Evolutionary conservation across 2,888 invertebrate genomes (phyloP), one percentile per base, ranked within the genome.

Genomic region (Netelia melanura): DNA sequence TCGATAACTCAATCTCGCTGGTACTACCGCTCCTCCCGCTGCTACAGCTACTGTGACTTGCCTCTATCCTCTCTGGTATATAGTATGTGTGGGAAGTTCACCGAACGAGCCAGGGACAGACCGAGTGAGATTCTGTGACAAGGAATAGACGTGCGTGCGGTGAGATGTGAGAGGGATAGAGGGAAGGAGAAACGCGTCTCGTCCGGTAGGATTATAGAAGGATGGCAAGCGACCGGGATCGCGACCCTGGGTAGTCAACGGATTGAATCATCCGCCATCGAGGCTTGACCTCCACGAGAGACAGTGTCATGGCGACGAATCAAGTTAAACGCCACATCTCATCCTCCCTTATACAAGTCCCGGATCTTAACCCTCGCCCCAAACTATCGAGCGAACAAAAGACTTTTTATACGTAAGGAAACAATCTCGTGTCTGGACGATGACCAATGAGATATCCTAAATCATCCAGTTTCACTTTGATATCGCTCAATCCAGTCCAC

Each of bases 211-310:
- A 85, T 87, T 87, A 86, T 76, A 81, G 88, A 86, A 89, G 90
- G 88, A 87, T 87, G 84, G 30, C 77, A 86, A 88, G 88, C 88
- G 86, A 68, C 85, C 72, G 78, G 87, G 87, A 83, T 87, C 83
- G 83, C 61, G 77, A 77, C 75, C 75, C 72, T 75, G 84, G 83
- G 81, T 87, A 88, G 86, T 84, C 87, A 88, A 87, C 89, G 87
- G 88, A 92, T 92, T 91, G 92, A 92, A 92, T 92, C 84, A 85
- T 84, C 79, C 65, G 65, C 81, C 74, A 79, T 76, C 61, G 79
- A 79, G 67, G 77, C 78, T 85, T 85, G 85, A 86, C 85, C 86
- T 85, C 72, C 71, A 30, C 58, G 54, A 75, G 71, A 25, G 38
- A 80, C 9, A 75, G 68, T 78, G 43, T 71, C 68, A 76, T 65